These are phyloP conservation scores for Macropodus opercularis DNA, from an alignment of 2,797 vertebrate genomes.

Conservation along the genomic window DNA sequence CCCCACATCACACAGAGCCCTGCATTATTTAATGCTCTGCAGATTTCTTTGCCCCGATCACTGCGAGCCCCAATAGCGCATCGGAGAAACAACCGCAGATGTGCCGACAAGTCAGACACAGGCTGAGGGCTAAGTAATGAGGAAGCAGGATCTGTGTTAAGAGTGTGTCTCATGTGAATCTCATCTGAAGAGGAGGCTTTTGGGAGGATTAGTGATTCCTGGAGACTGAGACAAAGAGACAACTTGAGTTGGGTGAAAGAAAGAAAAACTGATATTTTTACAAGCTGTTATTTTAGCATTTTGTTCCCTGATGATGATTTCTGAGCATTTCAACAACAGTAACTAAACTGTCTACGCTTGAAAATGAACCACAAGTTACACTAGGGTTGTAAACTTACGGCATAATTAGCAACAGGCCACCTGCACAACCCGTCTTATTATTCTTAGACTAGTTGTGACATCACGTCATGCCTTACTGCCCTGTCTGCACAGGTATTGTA, in stretches of 20 bases:
- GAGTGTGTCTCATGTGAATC: not conserved
- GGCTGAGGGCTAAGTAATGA: conserved; percentile 25
- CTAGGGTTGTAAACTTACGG: no score
- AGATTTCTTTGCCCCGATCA: conserved; percentile 48
- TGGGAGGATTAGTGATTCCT: conserved; percentile 18
- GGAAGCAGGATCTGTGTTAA: conserved; percentile 12
- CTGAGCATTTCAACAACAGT: not conserved
- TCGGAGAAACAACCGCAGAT: conserved; percentile 32
- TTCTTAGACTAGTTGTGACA: no score
- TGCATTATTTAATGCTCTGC: conserved; percentile 76
- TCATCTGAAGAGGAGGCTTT: conserved; percentile 1
- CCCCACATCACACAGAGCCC: conserved; percentile 57
- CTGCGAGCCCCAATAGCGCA: conserved; percentile 48
- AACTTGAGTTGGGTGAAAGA: conserved; percentile 2
- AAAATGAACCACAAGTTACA: no score
- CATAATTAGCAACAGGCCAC: no score
- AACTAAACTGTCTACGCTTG: no score
- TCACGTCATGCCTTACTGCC: no score
- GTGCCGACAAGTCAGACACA: not conserved
- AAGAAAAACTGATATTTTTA: not conserved
- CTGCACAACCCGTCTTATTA: no score
- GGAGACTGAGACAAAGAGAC: not conserved
- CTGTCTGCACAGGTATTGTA: no score
- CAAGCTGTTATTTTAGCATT: not conserved
- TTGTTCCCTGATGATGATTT: not conserved